A percentile compares a stretch with the other conserved stretches of the same genome.
Evolutionary conservation across 2,113 vertebrate species (phyloP).

Genomic region (Cyanoderma ruficeps): DNA sequence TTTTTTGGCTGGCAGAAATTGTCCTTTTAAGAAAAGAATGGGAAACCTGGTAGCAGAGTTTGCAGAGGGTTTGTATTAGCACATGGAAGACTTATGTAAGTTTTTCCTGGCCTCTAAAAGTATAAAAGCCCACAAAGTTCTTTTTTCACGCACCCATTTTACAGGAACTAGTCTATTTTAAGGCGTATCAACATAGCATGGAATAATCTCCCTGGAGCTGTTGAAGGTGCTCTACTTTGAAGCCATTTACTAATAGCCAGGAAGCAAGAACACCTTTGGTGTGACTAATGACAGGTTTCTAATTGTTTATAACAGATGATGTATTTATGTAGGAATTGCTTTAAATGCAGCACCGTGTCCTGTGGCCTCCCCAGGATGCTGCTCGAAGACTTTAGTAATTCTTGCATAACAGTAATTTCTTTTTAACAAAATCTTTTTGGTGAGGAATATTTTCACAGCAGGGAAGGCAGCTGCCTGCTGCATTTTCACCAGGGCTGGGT

Average conservation of each 20-base stretch:
- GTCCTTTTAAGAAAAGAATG: not conserved
- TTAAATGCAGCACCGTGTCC: not conserved
- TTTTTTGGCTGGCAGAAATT: not conserved
- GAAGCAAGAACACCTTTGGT: constrained; percentile 13
- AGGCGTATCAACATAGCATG: not conserved
- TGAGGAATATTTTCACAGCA: not conserved
- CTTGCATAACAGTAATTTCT: not conserved
- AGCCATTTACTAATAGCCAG: constrained; percentile 36
- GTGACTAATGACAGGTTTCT: constrained; percentile 42
- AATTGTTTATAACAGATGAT: constrained; percentile 33
- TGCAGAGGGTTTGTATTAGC: not conserved
- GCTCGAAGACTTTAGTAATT: not conserved
- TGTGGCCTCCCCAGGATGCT: constrained; percentile 15
- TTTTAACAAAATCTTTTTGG: constrained; percentile 17
- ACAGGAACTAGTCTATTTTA: not conserved
- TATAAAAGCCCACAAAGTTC: not conserved
- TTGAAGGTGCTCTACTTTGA: constrained; percentile 12
- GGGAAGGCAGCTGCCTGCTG: not conserved
- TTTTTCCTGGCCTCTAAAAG: not conserved
- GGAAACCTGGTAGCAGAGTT: not conserved
- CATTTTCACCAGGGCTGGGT: not conserved
- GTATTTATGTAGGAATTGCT: constrained; percentile 29
- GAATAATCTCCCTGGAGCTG: constrained; percentile 16
- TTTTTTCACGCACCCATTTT: not conserved
- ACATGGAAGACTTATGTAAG: not conserved